Evolutionary conservation across 2,888 invertebrate species (phyloP), one percentile per base, ranked within the genome.

Genomic region (Globia sparganii): DNA sequence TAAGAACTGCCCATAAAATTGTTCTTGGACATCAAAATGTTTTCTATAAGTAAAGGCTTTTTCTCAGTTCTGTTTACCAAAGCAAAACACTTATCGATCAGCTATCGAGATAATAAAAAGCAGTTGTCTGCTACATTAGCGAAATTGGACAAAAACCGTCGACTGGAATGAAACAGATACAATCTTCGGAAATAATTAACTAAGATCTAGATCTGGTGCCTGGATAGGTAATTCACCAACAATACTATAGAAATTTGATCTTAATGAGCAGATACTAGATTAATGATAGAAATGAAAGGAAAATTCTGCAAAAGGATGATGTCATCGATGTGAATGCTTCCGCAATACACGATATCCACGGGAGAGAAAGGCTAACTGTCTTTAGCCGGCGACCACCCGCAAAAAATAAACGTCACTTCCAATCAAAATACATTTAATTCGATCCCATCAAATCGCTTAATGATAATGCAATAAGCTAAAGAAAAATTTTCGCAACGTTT

Each of bases 141-240:
- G 59, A 83, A 86, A 84, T 77, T 78, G 66, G 28, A 85, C 15
- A 69, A 86, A 73, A 70, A 43, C 34, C 43, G 34, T 66, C 40
- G 15, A 67, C 64, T 71, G 18, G 49, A 69, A 72, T 62, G 11
- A 62, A 72, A 56, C 31, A 72, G 61, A 76, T 62, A 37, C 34
- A 34, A 80, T 74, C 58, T 74, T 28, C n/a, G 37, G 31, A 56
- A 59, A 72, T 65, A 62, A 58, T 53, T 25, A 62, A 79, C 34
- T 28, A 28, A 61, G 43, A 64, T 68, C 64, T 43, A 61, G 53
- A 46, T 61, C 65, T 43, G 25, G 15, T 31, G 61, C 1, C 25
- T 49, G 37, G 18, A 1, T 67, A 21, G 8, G 18, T 62, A 31
- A 53, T 28, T 4, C 28, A 72, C 3, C 31, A 64, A 67, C 34